phyloP scores from a whole-genome alignment of 2,113 vertebrate species.

The Carassius auratus region DNA sequence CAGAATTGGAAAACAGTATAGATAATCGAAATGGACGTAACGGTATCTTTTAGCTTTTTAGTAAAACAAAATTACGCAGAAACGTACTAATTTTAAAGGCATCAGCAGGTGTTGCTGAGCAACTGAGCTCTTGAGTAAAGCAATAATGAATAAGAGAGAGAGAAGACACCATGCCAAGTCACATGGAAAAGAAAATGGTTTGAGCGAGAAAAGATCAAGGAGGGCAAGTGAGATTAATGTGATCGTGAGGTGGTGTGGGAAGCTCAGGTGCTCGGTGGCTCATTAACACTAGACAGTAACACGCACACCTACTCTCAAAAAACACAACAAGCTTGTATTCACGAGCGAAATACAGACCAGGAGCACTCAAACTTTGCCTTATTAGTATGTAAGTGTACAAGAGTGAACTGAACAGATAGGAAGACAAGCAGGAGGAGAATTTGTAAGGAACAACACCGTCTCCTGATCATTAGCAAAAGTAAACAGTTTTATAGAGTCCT shows the following conservation, averaged over 20 bases:
- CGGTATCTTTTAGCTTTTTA: background rate
- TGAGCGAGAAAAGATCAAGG: background rate
- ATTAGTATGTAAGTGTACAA: background rate
- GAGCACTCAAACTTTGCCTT: slow-evolving; percentile 7
- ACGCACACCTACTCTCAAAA: background rate
- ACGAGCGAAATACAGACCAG: background rate
- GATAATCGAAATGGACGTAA: background rate
- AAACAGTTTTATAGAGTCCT: slow-evolving; percentile 32
- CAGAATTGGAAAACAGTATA: background rate
- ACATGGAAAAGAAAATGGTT: background rate
- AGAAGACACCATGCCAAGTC: background rate
- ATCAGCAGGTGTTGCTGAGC: slow-evolving; percentile 33
- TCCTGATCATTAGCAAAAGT: slow-evolving; percentile 37
- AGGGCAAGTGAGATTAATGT: slow-evolving; percentile 33
- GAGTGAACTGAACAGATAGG: slow-evolving; percentile 6
- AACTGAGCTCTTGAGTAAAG: slow-evolving; percentile 18
- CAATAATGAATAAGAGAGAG: background rate
- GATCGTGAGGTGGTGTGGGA: slow-evolving; percentile 3
- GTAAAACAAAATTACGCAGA: background rate
- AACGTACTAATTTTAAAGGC: background rate
- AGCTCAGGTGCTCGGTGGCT: slow-evolving; percentile 16
- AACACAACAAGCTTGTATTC: background rate
- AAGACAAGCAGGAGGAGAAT: slow-evolving; percentile 7
- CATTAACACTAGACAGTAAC: slow-evolving; percentile 5
- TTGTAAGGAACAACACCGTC: slow-evolving; percentile 20